Evolutionary conservation across 2,888 invertebrate genomes (phyloP), one percentile per base, ranked within the genome.

Genomic region (Thumatha senex): DNA sequence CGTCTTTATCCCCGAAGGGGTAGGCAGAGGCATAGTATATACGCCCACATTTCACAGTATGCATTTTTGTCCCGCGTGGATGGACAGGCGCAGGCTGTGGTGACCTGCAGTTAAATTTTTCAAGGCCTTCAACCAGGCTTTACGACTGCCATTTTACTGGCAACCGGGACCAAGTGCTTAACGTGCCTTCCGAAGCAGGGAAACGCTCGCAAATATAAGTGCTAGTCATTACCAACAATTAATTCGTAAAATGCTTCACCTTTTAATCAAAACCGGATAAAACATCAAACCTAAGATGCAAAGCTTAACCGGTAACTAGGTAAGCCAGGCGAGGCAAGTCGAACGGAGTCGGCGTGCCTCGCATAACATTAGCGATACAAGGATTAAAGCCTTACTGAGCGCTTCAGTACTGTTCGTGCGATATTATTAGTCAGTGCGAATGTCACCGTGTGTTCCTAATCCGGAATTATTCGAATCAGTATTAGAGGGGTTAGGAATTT

Each of bases 291-390:
- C 61, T 46, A 56, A 63, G 65, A 67, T 61, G 64, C 61, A 63
- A 60, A 67, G 65, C 67, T 65, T 67, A 64, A 61, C 64, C 67
- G 58, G 65, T 67, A 67, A 64, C 55, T 48, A 54, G 67, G 65
- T 65, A 67, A 67, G 67, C 65, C 56, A 55, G 56, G 50, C 48
- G 46, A 50, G 46, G 50, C 48, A 46, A 50, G 46, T 40, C 39
- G 46, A 58, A 58, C 64, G 67, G 54, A 58, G 65, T 62, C 64
- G 64, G 30, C 67, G 65, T 65, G 65, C 64, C 58, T 56, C 61
- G 67, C 67, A 65, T 65, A 65, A 65, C 54, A 65, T 65, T 67
- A 63, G 55, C 63, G 46, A 48, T 50, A 49, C 49, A 39, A 40
- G 67, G 65, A 63, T 65, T 65, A 67, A 58, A 58, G 64, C 48